Base-by-base conservation (phyloP, 2,888 invertebrate species). In the Drosophila tanythrix region DNA sequence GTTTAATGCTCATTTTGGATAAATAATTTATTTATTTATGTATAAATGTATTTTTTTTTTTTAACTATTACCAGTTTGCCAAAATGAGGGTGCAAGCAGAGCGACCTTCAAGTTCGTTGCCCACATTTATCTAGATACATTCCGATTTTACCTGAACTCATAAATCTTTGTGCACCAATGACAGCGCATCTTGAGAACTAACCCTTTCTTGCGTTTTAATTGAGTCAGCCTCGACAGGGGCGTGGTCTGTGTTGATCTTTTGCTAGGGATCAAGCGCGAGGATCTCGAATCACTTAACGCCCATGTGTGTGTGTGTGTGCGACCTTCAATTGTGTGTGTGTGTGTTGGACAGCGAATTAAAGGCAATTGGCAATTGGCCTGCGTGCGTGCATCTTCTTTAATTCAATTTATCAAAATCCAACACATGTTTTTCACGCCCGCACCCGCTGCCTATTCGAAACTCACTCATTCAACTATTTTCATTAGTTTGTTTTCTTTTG, bases 321-420 rank as follows among this genome's bases (percentile, higher is more conserved):
- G 40, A 50, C 63, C 64, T 61, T 58, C 61, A 46, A 60, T 29
- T 31, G 36, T 40, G n/a, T 35, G 27, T 55, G 38, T 18, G 29
- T 43, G 51, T 51, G 50, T 68, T 79, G 71, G 70, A 70, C 73
- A 83, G 59, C 71, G 70, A 83, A 74, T 79, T 73, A 81, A 74
- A 70, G 67, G 56, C 79, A 83, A 75, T 78, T 75, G 81, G 66
- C 69, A 62, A 66, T 59, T 43, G 55, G 31, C 35, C 55, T 29
- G n/a, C 62, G 59, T 25, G 25, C 65, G n/a, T 59, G 48, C 67
- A 50, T 69, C 61, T 67, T 69, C 61, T 67, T 71, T 55, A 57
- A 79, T 83, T 71, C 70, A 89, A 85, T 87, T 85, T 71, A 89
- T 89, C 75, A 87, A 79, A 83, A 82, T 79, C 70, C 72, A 81